Base-by-base conservation (phyloP, 2,113 vertebrate genomes). In the Heliornis fulica region DNA sequence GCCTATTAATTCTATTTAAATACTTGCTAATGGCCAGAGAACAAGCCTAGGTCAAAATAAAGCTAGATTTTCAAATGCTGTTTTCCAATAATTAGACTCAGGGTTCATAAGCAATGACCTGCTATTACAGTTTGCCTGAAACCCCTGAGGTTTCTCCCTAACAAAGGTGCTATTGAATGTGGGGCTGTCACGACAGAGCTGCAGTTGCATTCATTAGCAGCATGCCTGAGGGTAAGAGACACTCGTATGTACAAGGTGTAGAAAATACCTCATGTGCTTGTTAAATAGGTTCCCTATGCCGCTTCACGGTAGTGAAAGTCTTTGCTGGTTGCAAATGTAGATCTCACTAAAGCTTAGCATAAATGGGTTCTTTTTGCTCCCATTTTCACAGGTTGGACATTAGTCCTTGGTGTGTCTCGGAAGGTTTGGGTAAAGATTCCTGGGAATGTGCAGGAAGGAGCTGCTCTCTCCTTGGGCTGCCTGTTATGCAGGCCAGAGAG, bases 1-100 rank as follows among this genome's bases (percentile, higher is more conserved):
- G 87, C 28, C 48, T 90, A 83, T 93, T 88, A 93, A 77, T 83
- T 96, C 80, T 90, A 94, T 87, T 93, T 92, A 79, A 87, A 88
- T 63, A 32, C 36, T 93, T 83, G 16, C 48, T 96, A 90, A 86
- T 82, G 59, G 66, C 53, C 63, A 91, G 69, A 83, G 48, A 96
- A 76, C 56, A 74, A 90, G 71, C 13, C 0, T 46, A 54, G 41
- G 51, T 38, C 64, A 83, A 93, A 90, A 85, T 61, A 43, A 84
- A 78, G 57, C 86, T 82, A 40, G 63, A 63, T 57, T 48, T 90
- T 92, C 68, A 29, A 19, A 59, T 74, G 90, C 13, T 89, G 43
- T 93, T 97, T 97, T 95, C 68, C 87, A 82, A 61, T 93, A 93
- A 94, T 90, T 89, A 78, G 23, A 71, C n/a, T 51, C 10, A 5